Conservation (phyloP, 2,888 invertebrate species). For the Zeuzera pyrina region DNA sequence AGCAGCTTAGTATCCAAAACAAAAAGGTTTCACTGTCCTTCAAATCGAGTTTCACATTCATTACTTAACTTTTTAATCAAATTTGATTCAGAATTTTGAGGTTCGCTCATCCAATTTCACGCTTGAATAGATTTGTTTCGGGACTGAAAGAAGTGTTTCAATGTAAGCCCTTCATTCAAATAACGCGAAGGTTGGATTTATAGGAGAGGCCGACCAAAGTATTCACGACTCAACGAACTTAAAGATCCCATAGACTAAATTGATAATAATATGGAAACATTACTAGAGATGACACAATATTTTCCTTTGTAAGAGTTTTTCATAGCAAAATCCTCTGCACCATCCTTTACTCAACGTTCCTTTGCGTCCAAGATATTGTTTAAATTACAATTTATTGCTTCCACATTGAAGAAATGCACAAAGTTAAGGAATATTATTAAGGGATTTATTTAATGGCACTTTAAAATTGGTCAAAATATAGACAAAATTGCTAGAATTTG, state of each 20-base stretch:
- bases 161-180: slow-evolving; percentile 55
- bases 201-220: slow-evolving; percentile 36
- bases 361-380: too few relatives aligned
- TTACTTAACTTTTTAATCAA: slow-evolving; percentile 61
- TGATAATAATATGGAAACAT: slow-evolving; percentile 17
- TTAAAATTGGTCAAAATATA: too few relatives aligned
- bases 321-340: too few relatives aligned
- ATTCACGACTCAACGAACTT: slow-evolving; percentile 45
- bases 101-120: slow-evolving; percentile 58
- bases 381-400: too few relatives aligned
- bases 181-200: slow-evolving; percentile 52
- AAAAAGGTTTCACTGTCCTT: slow-evolving; percentile 23
- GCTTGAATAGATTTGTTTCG: slow-evolving; percentile 62
- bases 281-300: slow-evolving; percentile 6
- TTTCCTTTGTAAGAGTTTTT: too few relatives aligned
- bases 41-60: slow-evolving; percentile 45
- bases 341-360: too few relatives aligned
- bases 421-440: too few relatives aligned
- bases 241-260: slow-evolving; percentile 30
- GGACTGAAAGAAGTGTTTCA: slow-evolving; percentile 56
- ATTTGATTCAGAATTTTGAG: slow-evolving; percentile 57
- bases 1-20: too few relatives aligned
- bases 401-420: too few relatives aligned
- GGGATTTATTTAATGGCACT: too few relatives aligned
- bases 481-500: too few relatives aligned